Base-by-base conservation (phyloP, 2,113 vertebrate species). In the Rhinichthys klamathensis region DNA sequence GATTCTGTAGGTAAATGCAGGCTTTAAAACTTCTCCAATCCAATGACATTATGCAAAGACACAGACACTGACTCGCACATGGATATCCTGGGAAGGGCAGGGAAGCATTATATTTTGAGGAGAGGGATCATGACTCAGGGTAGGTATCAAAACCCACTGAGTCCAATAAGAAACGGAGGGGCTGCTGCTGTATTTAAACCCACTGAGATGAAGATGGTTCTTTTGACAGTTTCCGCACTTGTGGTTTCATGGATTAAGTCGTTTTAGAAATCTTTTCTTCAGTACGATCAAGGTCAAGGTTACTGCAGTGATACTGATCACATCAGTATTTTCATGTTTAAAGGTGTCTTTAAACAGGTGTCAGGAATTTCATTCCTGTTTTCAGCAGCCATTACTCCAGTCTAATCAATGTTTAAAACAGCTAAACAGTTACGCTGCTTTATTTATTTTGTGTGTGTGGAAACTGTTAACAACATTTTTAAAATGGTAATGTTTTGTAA, bases 31-130 rank as follows among this genome's bases (percentile, higher is more conserved):
- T 44, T 32, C 30, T 79, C 25, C 23, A 69, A 79, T 83, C 23
- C 46, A 76, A 44, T 82, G 56, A 49, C 76, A 65, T 85, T 80
- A 78, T 23, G 32, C n/a, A 46, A 58, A 74, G 58, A 51, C 61
- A 79, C 49, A 80, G n/a, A 81, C 69, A 80, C 78, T 74, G 5
- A 76, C 85, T 76, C 21, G 65, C 54, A 86, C 10, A 65, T 5
- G 83, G 87, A 73, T 87, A 82, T 69, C 32, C 18, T 21, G 73
- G 60, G 70, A 69, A 84, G 44, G 51, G 74, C 73, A 65, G 58
- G 76, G 60, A 80, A 77, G 60, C 58, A 18, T 81, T 82, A 44
- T 49, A 35, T 82, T 84, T 81, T 69, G 30, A 49, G 61, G 54
- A 46, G 46, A 44, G 32, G 18, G 23, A 30, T 56, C 84, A 78